Evolutionary conservation across 2,113 vertebrate genomes (phyloP).

Genomic region (Gadus chalcogrammus): DNA sequence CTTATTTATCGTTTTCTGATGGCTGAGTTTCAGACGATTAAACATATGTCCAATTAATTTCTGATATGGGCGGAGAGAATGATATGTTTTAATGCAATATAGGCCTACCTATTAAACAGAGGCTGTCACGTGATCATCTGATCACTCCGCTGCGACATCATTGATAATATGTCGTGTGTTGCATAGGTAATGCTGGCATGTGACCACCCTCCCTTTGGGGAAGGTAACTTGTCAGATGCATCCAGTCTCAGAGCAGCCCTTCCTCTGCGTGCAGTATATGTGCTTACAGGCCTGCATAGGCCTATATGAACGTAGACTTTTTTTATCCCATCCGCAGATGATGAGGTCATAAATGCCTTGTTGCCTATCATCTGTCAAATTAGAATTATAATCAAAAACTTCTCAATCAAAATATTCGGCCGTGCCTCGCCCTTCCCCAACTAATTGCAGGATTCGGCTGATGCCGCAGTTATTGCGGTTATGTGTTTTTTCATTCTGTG

Average conservation of each 20-base stretch:
- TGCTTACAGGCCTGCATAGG: neutral
- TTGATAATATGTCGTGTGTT: constrained; percentile 67
- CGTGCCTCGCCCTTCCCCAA: no score
- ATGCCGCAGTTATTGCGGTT: neutral
- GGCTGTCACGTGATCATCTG: constrained; percentile 66
- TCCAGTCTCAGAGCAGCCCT: constrained; percentile 8
- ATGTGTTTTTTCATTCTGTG: constrained; percentile 40
- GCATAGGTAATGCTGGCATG: constrained; percentile 53
- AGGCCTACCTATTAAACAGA: constrained; percentile 37
- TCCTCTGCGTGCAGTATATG: neutral
- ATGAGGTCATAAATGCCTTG: no score
- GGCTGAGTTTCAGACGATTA: no score
- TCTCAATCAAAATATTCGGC: no score
- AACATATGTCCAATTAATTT: no score
- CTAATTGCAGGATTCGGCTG: no score
- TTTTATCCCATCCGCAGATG: no score
- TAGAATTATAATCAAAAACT: no score
- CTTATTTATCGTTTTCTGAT: no score
- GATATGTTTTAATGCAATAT: constrained; percentile 46
- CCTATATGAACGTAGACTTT: no score
- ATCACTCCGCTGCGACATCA: constrained; percentile 57
- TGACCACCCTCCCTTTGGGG: constrained; percentile 35
- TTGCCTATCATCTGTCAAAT: no score
- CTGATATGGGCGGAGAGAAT: neutral
- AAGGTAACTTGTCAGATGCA: neutral